phyloP scores from a whole-genome alignment of 1,140 invertebrate genomes.

The Ditylenchus dipsaci region DNA sequence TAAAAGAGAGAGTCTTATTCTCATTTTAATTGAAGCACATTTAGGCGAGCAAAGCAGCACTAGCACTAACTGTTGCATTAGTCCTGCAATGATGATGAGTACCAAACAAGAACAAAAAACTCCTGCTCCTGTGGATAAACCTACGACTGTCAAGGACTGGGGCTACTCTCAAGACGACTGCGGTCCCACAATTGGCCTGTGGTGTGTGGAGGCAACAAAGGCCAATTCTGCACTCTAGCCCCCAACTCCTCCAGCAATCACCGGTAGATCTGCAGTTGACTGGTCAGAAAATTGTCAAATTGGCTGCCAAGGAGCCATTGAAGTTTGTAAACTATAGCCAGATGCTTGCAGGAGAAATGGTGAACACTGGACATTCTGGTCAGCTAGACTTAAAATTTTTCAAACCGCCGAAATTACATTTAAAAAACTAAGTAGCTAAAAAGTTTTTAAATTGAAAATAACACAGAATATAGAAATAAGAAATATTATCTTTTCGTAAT shows the following conservation, averaged over 20 bases:
- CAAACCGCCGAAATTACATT: no score
- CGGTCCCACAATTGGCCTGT: constrained; percentile 43
- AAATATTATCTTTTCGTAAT: no score
- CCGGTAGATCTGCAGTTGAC: constrained; percentile 49
- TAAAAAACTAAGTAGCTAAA: no score
- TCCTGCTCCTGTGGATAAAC: no score
- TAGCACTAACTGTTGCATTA: no score
- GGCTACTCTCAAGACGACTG: constrained; percentile 23
- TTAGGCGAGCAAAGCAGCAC: no score
- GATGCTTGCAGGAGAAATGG: constrained; percentile 42
- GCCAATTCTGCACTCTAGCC: neutral
- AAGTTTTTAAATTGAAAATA: no score
- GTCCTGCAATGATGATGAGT: no score
- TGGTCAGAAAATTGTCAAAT: constrained; percentile 26
- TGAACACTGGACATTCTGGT: constrained; percentile 52
- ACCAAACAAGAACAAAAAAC: no score
- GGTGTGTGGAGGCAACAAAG: constrained; percentile 1
- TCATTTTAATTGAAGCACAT: no score
- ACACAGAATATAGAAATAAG: no score
- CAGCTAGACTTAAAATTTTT: neutral
- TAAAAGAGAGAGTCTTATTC: no score
- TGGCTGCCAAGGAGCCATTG: constrained; percentile 32
- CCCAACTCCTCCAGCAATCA: constrained; percentile 32
- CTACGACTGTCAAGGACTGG: constrained; percentile 11
- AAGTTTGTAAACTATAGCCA: constrained; percentile 51